Conservation (phyloP, 2,888 invertebrate species). For the Sphaerophoria rueppellii region DNA sequence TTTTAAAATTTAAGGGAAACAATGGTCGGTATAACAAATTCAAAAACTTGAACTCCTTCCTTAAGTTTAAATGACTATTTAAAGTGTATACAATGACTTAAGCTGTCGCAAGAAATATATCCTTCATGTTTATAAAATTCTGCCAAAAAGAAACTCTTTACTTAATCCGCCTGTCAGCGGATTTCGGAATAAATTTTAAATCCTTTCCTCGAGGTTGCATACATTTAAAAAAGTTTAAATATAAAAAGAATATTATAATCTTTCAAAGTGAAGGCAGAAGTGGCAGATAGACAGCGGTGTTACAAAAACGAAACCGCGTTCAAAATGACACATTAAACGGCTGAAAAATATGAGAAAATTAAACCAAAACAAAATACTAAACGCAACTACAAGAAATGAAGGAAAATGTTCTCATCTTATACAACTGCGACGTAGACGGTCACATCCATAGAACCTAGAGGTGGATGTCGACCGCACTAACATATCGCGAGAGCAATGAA, state of each 20-base stretch:
- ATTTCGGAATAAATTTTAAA: conserved; percentile 50
- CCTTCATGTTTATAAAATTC: conserved; percentile 19
- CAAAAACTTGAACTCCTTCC: no score
- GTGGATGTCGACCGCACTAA: conserved; percentile 13
- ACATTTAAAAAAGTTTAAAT: conserved; percentile 49
- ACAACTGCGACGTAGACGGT: conserved; percentile 1
- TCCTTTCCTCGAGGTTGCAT: conserved; percentile 50
- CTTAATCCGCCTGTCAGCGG: conserved; percentile 66
- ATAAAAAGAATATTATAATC: conserved; percentile 45
- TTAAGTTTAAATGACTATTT: no score
- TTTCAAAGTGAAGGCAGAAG: conserved; percentile 49
- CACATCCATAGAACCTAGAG: neutral
- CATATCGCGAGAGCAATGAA: conserved; percentile 53
- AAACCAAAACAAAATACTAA: neutral
- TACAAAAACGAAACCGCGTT: conserved; percentile 62
- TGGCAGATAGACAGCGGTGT: conserved; percentile 46
- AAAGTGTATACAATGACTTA: no score
- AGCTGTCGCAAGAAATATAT: no score
- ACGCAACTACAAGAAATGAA: conserved; percentile 31
- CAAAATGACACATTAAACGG: conserved; percentile 64
- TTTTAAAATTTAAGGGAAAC: no score
- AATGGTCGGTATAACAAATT: no score
- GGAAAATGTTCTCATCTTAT: conserved; percentile 40
- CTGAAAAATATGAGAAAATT: conserved; percentile 44
- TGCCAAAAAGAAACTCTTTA: conserved; percentile 47